Evolutionary conservation across 2,113 vertebrate genomes (phyloP).

Genomic region (Agapornis roseicollis): DNA sequence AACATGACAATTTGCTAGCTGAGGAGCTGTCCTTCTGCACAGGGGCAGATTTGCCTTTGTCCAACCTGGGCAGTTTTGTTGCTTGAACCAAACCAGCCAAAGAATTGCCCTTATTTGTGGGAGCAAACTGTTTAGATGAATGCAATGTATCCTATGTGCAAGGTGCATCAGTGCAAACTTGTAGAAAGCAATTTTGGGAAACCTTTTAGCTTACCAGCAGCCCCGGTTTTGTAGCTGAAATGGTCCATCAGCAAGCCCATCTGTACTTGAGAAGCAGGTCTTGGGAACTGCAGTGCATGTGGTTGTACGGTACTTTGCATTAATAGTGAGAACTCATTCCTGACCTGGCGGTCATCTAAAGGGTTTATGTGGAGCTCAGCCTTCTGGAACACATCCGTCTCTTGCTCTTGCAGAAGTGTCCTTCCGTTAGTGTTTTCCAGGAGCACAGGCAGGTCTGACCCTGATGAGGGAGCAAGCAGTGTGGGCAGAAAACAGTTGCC

Average conservation of each 20-base stretch:
- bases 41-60: background rate
- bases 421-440: background rate
- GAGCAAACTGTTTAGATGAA: background rate
- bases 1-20: background rate
- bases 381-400: background rate
- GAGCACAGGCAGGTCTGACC: background rate
- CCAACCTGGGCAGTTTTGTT: background rate
- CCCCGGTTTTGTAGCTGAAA: background rate
- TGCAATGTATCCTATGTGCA: accelerated
- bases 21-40: background rate
- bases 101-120: background rate
- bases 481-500: background rate
- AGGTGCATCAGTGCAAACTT: background rate
- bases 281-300: too few relatives aligned
- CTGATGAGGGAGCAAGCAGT: background rate
- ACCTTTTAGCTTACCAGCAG: background rate
- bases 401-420: background rate
- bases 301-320: background rate
- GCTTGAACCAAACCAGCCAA: background rate
- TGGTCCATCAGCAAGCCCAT: background rate
- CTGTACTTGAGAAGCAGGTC: background rate
- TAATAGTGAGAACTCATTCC: background rate
- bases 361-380: background rate
- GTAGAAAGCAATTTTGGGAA: background rate
- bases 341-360: background rate